These are phyloP conservation scores for Entomobrya multifasciata DNA, from an alignment of 2,888 invertebrate species.

Conservation along the genomic window DNA sequence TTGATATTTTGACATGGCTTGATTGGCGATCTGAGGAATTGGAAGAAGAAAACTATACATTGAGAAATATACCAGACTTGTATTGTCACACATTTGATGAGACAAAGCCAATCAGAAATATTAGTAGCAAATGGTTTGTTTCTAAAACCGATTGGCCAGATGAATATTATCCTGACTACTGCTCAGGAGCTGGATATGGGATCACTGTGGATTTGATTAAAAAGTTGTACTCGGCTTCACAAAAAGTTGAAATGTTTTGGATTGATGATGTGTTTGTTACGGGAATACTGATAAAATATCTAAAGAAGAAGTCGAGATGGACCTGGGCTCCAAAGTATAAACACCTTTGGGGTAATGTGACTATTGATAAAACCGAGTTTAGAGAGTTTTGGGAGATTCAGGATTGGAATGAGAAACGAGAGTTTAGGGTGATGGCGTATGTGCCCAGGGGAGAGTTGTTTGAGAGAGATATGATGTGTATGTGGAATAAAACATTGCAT, in stretches of 20 bases:
- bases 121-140: slow-evolving; percentile 33
- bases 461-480: slow-evolving; percentile 54
- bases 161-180: slow-evolving; percentile 39
- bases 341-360: neutral
- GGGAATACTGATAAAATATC: neutral
- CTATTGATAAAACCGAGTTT: neutral
- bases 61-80: slow-evolving; percentile 5
- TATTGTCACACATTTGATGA: slow-evolving; percentile 27
- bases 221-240: slow-evolving; percentile 30
- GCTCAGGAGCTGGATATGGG: slow-evolving; percentile 37
- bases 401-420: neutral
- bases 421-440: slow-evolving; percentile 42
- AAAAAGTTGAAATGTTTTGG: no score
- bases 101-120: neutral
- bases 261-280: slow-evolving; percentile 46
- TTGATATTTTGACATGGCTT: slow-evolving; percentile 80
- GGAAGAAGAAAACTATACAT: no score
- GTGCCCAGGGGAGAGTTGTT: slow-evolving; percentile 50
- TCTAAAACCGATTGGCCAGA: slow-evolving; percentile 50
- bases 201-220: neutral
- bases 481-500: slow-evolving; percentile 52
- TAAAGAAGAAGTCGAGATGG: neutral
- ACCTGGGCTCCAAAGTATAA: neutral
- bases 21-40: slow-evolving; percentile 77
- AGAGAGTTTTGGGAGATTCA: neutral